These are phyloP conservation scores for Hydrolagus colliei DNA, from an alignment of 2,797 vertebrate species.

Conservation along the genomic window DNA sequence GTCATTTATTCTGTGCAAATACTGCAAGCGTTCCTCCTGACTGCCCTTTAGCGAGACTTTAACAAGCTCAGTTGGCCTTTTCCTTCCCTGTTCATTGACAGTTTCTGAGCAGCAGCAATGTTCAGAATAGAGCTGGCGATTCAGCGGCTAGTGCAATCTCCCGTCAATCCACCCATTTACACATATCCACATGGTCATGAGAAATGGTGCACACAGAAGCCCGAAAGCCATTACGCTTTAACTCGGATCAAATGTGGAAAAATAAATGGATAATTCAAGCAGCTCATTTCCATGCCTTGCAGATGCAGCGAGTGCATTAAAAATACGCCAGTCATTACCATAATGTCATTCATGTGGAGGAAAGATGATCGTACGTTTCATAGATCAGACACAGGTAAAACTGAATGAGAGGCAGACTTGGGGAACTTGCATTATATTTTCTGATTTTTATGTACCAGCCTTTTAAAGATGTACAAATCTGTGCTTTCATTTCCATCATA, in stretches of 20 bases:
- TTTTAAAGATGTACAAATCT: background rate
- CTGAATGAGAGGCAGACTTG: conserved; percentile 1
- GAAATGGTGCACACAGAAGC: background rate
- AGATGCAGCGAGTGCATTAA: conserved; percentile 51
- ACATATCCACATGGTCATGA: no score
- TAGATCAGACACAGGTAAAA: background rate
- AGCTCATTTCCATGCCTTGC: conserved; percentile 52
- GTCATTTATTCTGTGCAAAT: no score
- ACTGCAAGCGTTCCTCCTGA: no score
- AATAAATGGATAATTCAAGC: conserved; percentile 13
- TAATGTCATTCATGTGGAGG: conserved; percentile 63
- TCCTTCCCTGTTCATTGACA: no score
- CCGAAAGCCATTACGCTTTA: background rate
- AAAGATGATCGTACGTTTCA: conserved; percentile 52
- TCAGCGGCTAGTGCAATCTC: conserved; percentile 10
- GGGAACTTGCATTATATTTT: background rate
- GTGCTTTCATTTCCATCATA: background rate
- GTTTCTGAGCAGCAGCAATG: background rate
- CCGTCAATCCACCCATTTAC: no score
- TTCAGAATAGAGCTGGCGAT: background rate
- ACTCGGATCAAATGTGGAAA: background rate
- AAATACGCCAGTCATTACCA: conserved; percentile 58
- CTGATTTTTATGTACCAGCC: background rate
- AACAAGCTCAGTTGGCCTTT: no score
- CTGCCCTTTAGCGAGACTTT: no score